Evolutionary conservation across 2,888 invertebrate species (phyloP).

Genomic region (Drosophila demipolita): DNA sequence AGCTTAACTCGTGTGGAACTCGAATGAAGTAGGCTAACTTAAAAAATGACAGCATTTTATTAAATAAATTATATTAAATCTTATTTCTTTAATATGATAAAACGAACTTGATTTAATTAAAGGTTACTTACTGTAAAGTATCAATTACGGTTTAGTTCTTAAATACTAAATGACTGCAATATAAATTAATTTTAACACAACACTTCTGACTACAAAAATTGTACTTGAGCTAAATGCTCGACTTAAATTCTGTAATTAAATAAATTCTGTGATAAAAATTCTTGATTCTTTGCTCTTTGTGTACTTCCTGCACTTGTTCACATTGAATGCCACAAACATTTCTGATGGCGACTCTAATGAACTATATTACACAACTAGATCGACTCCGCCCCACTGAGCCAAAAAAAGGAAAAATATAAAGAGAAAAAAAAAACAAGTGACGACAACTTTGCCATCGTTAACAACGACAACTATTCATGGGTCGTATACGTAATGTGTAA

Average conservation of each 20-base stretch:
- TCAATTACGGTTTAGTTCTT: background rate
- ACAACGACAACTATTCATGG: constrained; percentile 70
- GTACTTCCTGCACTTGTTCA: constrained; percentile 54
- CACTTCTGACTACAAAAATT: background rate
- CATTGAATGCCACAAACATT: constrained; percentile 67
- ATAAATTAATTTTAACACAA: background rate
- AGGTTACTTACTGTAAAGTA: background rate
- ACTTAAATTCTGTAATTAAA: background rate
- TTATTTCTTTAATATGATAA: background rate
- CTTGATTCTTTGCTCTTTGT: background rate
- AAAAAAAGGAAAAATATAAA: constrained; percentile 13
- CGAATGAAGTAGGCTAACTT: background rate
- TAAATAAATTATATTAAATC: background rate
- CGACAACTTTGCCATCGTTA: constrained; percentile 60
- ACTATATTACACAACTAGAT: constrained; percentile 30
- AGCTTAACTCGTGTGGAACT: background rate
- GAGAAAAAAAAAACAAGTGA: constrained; percentile 14
- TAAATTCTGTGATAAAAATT: background rate
- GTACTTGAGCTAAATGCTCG: background rate
- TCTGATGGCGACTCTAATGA: constrained; percentile 69
- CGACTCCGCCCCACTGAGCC: constrained; percentile 1
- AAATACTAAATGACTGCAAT: background rate
- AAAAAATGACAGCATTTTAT: background rate
- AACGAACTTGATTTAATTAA: background rate
- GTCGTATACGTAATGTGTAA: constrained; percentile 73